These are phyloP conservation scores for Elachura formosa DNA, from an alignment of 2,113 vertebrate genomes.

Conservation along the genomic window DNA sequence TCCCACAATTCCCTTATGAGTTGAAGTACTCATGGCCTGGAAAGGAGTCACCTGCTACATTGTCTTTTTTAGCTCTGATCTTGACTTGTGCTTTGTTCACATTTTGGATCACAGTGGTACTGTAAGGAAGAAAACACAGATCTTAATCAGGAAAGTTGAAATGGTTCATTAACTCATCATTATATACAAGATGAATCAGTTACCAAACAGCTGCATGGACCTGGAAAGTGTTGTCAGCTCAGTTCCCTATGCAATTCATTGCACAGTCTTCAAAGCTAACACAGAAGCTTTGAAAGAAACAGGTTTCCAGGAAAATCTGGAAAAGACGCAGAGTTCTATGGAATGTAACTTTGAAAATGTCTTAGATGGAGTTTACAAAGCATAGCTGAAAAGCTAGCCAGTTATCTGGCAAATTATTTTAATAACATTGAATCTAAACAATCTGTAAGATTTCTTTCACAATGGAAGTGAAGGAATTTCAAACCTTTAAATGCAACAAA, in stretches of 20 bases:
- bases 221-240: not conserved
- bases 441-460: not conserved
- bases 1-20: not conserved
- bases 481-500: not conserved
- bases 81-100: conserved; percentile 99
- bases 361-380: not conserved
- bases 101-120: conserved; percentile 97
- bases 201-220: not conserved
- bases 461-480: not conserved
- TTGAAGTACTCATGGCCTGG: not conserved
- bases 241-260: not conserved
- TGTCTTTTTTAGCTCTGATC: conserved; percentile 95
- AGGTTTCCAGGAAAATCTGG: not conserved
- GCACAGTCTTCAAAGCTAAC: not conserved
- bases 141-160: not conserved
- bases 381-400: not conserved
- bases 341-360: not conserved
- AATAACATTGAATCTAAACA: not conserved
- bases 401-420: not conserved
- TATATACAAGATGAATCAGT: not conserved
- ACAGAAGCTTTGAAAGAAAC: not conserved
- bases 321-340: not conserved
- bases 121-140: conserved; percentile 56
- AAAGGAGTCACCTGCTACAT: conserved; percentile 88
- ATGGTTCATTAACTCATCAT: not conserved